Evolutionary conservation across 2,113 vertebrate species (phyloP).

Genomic region (Poecile atricapillus): DNA sequence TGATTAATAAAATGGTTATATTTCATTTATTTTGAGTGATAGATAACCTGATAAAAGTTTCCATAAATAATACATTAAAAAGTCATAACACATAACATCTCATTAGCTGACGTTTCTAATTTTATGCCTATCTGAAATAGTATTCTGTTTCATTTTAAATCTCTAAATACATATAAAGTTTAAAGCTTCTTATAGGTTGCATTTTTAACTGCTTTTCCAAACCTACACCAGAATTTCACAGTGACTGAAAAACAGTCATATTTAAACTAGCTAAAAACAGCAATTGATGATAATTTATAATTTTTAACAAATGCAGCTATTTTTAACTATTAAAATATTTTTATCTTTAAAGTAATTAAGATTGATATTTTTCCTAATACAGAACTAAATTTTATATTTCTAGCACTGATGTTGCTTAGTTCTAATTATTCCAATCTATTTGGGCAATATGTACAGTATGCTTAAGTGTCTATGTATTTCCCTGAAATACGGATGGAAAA

Average conservation of each 20-base stretch:
- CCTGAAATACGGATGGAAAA: neutral
- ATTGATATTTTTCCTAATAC: neutral
- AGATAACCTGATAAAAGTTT: slow-evolving; percentile 17
- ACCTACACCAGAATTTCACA: neutral
- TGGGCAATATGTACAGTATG: neutral
- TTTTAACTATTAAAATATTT: neutral
- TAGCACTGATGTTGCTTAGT: neutral
- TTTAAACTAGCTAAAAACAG: neutral
- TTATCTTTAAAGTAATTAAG: neutral
- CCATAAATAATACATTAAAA: slow-evolving; percentile 46
- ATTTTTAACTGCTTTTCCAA: neutral
- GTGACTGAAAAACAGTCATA: neutral
- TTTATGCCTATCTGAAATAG: slow-evolving; percentile 18
- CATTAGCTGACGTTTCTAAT: slow-evolving; percentile 35
- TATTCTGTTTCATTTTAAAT: slow-evolving; percentile 10
- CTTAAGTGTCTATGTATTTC: neutral
- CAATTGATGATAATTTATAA: neutral
- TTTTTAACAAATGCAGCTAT: neutral
- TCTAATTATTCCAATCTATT: neutral
- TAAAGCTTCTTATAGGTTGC: neutral
- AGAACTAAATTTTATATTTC: neutral
- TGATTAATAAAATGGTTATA: slow-evolving; percentile 27
- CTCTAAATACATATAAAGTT: neutral
- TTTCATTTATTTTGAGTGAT: slow-evolving; percentile 44
- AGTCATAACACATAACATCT: slow-evolving; percentile 25